These are phyloP conservation scores for Aspidiotus rigidus DNA, from an alignment of 2,888 invertebrate genomes.

Conservation along the genomic window DNA sequence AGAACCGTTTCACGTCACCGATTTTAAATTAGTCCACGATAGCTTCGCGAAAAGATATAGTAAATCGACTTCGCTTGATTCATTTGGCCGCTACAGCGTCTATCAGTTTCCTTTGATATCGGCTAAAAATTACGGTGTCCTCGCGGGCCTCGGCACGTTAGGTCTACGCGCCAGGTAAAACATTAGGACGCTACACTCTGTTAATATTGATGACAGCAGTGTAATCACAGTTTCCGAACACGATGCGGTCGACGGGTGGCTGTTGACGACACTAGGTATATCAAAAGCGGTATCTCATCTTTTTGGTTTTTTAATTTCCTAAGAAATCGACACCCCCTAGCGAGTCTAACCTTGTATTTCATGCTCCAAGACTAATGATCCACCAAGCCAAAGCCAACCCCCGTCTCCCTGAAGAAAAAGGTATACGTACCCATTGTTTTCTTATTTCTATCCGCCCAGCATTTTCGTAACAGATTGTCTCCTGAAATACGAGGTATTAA, in stretches of 20 bases:
- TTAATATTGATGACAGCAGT: conserved; percentile 14
- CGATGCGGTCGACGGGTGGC: conserved; percentile 5
- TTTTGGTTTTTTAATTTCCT: conserved; percentile 5
- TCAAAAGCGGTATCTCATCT: conserved; percentile 6
- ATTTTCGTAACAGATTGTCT: background rate
- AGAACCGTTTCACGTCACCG: conserved; percentile 2
- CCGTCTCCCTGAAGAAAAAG: background rate
- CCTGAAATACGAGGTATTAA: background rate
- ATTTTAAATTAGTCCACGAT: conserved; percentile 1
- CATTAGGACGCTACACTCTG: background rate
- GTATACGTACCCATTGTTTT: background rate
- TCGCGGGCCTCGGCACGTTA: background rate
- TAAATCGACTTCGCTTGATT: conserved; percentile 2
- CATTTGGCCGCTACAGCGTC: background rate
- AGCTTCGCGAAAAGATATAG: background rate
- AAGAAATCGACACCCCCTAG: conserved; percentile 1
- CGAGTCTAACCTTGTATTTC: conserved; percentile 10
- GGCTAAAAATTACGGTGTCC: conserved; percentile 4
- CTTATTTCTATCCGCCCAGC: background rate
- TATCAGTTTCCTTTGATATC: background rate
- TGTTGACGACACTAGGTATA: conserved; percentile 5
- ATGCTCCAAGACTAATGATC: conserved; percentile 12
- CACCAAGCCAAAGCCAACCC: conserved; percentile 5
- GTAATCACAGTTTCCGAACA: conserved; percentile 7
- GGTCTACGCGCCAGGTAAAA: background rate